A percentile compares a stretch with the other conserved stretches of the same genome.
These are phyloP conservation scores for Tenthredo livida DNA, from an alignment of 2,888 invertebrate genomes.

Conservation along the genomic window DNA sequence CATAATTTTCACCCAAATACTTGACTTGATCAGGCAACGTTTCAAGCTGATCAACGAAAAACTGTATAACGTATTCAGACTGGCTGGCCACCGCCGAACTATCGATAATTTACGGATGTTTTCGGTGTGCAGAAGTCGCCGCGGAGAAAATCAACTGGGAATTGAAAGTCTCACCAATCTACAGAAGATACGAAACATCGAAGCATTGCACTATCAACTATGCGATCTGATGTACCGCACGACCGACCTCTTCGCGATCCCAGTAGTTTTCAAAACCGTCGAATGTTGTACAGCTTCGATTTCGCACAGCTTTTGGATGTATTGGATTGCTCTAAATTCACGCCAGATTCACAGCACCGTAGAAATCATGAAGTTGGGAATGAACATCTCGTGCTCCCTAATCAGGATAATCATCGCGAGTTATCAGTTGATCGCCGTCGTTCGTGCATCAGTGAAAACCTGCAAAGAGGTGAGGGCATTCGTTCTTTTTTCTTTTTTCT, in stretches of 20 bases:
- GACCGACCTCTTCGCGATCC: background rate
- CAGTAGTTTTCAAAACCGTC: background rate
- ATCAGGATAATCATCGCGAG: background rate
- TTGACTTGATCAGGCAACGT: background rate
- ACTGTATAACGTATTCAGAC: background rate
- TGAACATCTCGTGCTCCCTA: background rate
- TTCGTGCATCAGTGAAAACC: background rate
- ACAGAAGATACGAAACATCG: background rate
- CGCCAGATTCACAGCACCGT: background rate
- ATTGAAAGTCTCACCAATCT: background rate
- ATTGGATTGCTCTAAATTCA: background rate
- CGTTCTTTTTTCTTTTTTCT: background rate
- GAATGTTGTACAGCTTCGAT: background rate
- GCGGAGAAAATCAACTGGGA: background rate
- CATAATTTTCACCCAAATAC: background rate
- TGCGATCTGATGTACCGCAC: background rate
- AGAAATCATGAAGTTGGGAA: background rate
- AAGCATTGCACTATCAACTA: conserved; percentile 20
- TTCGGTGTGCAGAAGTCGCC: background rate
- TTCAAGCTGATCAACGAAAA: conserved; percentile 1
- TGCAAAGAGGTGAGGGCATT: background rate
- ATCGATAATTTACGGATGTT: background rate
- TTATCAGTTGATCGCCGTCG: background rate
- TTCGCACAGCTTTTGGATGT: background rate
- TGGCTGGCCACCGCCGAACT: too few relatives aligned